Evolutionary conservation across 2,888 invertebrate species (phyloP), one percentile per base, ranked within the genome.

Genomic region (Cyclophora punctaria): DNA sequence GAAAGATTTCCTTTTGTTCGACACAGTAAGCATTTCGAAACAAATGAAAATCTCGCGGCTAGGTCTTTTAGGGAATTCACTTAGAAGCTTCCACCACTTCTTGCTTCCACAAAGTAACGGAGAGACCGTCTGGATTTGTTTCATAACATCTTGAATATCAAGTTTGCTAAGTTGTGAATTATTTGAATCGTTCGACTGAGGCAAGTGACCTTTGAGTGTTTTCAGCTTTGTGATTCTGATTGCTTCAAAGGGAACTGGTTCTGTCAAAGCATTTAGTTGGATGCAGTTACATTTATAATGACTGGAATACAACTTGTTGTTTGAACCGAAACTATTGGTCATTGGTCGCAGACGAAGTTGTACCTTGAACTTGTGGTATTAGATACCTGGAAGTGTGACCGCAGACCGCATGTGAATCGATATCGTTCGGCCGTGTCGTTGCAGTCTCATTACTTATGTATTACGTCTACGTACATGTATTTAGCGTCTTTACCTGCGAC

Each of bases 351-450:
- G 20, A 20, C 20, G 20, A 20, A 20, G 20, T 20, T 20, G 20
- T 20, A 44, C 33, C 44, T 44, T 44, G 33, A 44, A 44, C 44
- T 44, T 44, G 7, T 37, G 43, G 52, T 56, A 45, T 53, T 46
- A 42, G 20, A 43, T 53, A 7, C 51, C 49, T 46, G 48, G 51
- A 51, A 53, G 46, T 48, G 45, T 46, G 42, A 60, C 59, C 60
- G 56, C 60, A 60, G 41, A 58, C 59, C 63, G 58, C 58, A 56
- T 34, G 46, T 44, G 49, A 62, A 63, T 63, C 63, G 58, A 61
- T 63, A 61, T 52, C 33, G 41, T 45, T 44, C 48, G 5, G 37
- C 53, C 49, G 52, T 48, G 55, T 55, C 55, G 55, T 52, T 49
- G 60, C 57, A 59, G 59, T 52, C 52, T 44, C 55, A 56, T 59